Base-by-base conservation (phyloP, 2,888 invertebrate species). In the Leucophenga montana region DNA sequence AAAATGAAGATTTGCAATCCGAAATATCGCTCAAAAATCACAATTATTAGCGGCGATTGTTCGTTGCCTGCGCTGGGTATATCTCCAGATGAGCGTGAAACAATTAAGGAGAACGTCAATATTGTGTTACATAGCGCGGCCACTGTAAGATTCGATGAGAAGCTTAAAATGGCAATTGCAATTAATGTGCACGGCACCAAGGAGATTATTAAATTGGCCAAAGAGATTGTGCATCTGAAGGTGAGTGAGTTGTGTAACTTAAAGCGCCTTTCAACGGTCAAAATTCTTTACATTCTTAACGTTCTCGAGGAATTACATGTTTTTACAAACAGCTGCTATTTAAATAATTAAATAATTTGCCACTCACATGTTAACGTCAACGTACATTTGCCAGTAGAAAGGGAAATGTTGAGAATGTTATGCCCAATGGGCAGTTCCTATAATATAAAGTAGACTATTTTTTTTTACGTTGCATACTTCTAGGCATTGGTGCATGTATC, bases 81-180 rank as follows among this genome's bases (percentile, higher is more conserved):
- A 54, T 84, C 86, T 1, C 67, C 77, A 1, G 79, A 80, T 46
- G 89, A 90, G 73, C 85, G 88, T 27, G 85, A 85, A 66, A 77
- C 85, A n/a, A 78, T 89, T 44, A 83, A 80, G 73, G 85, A 88
- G 70, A 87, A 88, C 71, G 86, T 87, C 22, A 90, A 93, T 80
- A 90, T 93, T 76, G 91, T 93, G 1, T 95, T 98, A 88, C 97
- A 98, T 85, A 95, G 95, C 13, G 98, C 98, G 0, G 98, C 98
- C 1, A 98, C 97, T 0, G 95, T 98, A 8, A 83, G 88, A 4
- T 95, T 95, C 83, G 93, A 94, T 87, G 95, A 95, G 85, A 92
- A 92, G 66, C 89, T 95, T n/a, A 92, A 92, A 89, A 88, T 91
- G 67, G 93, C 95, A 1, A 90, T 93, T 66, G 91, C 91, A 77